Evolutionary conservation across 2,797 vertebrate species (phyloP).

Genomic region (Crossoptilon crossoptilon): DNA sequence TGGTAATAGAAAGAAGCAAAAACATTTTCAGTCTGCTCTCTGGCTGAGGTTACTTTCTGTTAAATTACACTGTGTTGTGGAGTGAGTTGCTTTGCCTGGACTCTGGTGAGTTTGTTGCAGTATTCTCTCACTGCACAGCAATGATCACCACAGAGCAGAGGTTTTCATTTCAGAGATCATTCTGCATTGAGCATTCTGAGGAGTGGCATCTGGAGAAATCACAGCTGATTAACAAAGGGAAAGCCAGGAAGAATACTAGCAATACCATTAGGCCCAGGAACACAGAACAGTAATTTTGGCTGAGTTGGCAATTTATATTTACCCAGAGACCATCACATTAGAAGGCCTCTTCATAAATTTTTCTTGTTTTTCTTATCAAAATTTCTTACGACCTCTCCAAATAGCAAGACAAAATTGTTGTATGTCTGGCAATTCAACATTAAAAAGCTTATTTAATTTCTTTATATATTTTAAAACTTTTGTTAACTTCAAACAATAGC

Average conservation of each 20-base stretch:
- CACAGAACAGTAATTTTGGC: background rate
- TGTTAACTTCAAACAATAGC: background rate
- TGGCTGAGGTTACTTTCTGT: background rate
- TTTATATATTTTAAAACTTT: background rate
- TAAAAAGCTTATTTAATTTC: background rate
- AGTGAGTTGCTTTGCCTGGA: background rate
- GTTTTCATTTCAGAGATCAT: background rate
- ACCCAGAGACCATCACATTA: background rate
- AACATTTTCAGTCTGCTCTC: background rate
- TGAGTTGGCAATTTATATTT: background rate
- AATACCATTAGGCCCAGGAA: background rate
- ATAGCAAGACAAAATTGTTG: background rate
- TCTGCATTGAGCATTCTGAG: background rate
- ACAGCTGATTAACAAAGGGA: background rate
- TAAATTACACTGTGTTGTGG: background rate
- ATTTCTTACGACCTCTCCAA: background rate
- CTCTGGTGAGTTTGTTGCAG: background rate
- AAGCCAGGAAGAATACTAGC: background rate
- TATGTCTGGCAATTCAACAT: background rate
- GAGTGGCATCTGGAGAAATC: background rate
- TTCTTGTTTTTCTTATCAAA: background rate
- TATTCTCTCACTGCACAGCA: background rate
- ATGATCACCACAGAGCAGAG: background rate
- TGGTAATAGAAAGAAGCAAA: background rate
- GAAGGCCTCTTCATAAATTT: background rate